Conservation (phyloP, 2,797 vertebrate genomes). For the Poecilia wingei region DNA sequence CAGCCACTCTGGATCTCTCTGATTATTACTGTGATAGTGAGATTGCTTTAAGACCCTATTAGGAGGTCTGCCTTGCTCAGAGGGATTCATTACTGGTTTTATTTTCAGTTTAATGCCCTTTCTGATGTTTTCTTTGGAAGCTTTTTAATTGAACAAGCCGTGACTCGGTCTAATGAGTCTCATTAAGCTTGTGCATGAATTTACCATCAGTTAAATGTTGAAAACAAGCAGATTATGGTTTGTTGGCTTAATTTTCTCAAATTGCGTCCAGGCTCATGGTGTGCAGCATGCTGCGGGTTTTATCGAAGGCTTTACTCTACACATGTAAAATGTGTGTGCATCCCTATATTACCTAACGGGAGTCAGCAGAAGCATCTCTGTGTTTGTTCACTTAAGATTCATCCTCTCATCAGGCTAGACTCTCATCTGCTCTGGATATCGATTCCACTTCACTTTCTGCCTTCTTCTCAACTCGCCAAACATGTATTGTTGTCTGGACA, state of each 20-base stretch:
- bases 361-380: not conserved
- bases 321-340: not conserved
- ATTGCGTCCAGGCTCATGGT: not conserved
- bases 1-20: constrained; percentile 11
- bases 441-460: not conserved
- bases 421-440: not conserved
- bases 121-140: not conserved
- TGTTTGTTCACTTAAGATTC: not conserved
- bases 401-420: not conserved
- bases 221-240: not conserved
- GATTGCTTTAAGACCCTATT: not conserved
- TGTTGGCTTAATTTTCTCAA: not conserved
- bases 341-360: not conserved
- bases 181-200: not conserved
- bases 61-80: too few species aligned
- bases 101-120: not conserved
- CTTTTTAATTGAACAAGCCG: not conserved
- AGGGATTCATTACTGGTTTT: not conserved
- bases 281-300: not conserved
- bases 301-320: not conserved
- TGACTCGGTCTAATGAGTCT: not conserved
- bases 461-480: not conserved
- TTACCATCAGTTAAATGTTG: not conserved
- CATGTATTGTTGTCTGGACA: not conserved
- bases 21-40: not conserved